Evolutionary conservation across 2,888 invertebrate genomes (phyloP).

Genomic region (Cantharis lateralis): DNA sequence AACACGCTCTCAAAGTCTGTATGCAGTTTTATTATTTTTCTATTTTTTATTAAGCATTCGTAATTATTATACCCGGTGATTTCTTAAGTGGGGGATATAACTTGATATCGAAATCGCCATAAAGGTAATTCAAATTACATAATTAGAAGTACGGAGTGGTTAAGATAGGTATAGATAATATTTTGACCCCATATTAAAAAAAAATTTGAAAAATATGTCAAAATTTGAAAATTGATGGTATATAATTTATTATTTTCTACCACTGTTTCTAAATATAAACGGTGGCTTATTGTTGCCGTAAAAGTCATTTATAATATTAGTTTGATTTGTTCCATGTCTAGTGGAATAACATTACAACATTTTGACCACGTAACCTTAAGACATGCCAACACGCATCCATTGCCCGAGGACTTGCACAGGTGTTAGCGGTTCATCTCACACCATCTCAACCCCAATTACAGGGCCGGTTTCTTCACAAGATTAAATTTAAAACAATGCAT

Average conservation of each 20-base stretch:
- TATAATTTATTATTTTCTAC: not conserved
- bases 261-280: not conserved
- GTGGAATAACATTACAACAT: slow-evolving; percentile 20
- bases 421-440: slow-evolving; percentile 51
- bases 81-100: not conserved
- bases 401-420: slow-evolving; percentile 51
- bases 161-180: not conserved
- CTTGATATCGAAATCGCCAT: not conserved
- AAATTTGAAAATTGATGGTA: not conserved
- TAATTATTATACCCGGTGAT: not conserved
- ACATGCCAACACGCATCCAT: slow-evolving; percentile 51
- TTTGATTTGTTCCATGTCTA: slow-evolving; percentile 6
- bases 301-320: not conserved
- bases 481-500: slow-evolving; percentile 56
- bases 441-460: slow-evolving; percentile 56
- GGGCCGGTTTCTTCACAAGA: slow-evolving; percentile 55
- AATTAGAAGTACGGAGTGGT: not conserved
- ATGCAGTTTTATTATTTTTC: not conserved
- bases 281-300: not conserved
- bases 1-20: not conserved
- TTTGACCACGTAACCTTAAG: slow-evolving; percentile 27
- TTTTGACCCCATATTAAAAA: not conserved
- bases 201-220: not conserved
- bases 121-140: not conserved
- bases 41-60: not conserved